Percentiles rank a stretch among this genome's conserved stretches.
phyloP scores from a whole-genome alignment of 1,140 invertebrate species.

The Phortica variegata region DNA sequence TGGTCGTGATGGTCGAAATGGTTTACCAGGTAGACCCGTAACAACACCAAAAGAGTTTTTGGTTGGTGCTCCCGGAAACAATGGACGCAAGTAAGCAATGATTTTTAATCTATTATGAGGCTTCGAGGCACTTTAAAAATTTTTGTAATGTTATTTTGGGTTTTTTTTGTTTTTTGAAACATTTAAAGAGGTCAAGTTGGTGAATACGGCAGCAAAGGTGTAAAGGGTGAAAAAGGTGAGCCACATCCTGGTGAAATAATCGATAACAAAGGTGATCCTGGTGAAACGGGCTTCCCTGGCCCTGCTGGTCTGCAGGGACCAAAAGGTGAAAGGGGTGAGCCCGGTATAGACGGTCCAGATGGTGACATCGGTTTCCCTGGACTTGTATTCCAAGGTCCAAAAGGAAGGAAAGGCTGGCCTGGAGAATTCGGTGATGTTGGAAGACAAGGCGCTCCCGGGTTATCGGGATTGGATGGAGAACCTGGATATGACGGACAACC shows the following conservation, averaged over 20 bases:
- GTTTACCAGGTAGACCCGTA: constrained; percentile 57
- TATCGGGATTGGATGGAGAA: constrained; percentile 57
- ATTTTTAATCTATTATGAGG: neutral
- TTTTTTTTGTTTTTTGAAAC: neutral
- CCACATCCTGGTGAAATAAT: constrained; percentile 51
- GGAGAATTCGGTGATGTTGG: constrained; percentile 55
- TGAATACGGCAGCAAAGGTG: constrained; percentile 57
- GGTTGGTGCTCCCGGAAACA: constrained; percentile 56
- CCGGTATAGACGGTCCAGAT: constrained; percentile 19
- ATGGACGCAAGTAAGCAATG: constrained; percentile 49
- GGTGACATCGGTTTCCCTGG: constrained; percentile 37
- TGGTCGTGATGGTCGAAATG: constrained; percentile 59
- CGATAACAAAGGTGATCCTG: constrained; percentile 36
- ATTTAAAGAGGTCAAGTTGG: constrained; percentile 57
- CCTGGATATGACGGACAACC: constrained; percentile 51
- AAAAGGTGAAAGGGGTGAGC: constrained; percentile 39
- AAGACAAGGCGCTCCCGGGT: constrained; percentile 56
- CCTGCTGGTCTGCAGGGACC: constrained; percentile 40
- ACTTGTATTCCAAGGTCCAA: constrained; percentile 44
- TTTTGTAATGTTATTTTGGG: neutral
- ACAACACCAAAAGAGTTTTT: constrained; percentile 55
- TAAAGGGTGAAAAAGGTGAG: constrained; percentile 62
- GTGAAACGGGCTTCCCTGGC: constrained; percentile 32
- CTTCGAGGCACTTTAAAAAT: neutral
- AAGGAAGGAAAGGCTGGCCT: constrained; percentile 60